Base-by-base conservation (phyloP, 2,888 invertebrate species). In the Rhyacophila evoluta region DNA sequence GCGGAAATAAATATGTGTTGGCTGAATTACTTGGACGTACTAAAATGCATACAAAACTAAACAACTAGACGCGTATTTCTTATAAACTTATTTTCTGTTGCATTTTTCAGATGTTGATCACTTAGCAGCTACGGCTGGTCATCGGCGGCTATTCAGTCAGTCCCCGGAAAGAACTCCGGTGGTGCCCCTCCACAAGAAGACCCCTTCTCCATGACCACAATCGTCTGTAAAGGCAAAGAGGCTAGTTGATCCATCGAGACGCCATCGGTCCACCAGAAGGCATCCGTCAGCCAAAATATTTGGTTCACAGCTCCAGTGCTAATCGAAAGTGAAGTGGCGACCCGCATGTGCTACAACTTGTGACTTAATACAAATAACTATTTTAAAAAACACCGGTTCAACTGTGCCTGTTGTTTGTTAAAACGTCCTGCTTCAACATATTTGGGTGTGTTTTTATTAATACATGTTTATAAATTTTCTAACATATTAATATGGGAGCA, bases 201-300 rank as follows among this genome's bases (percentile, higher is more conserved):
- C 55, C 55, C 55, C 55, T 55, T 55, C 55, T 25, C 19, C 25
- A 19, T 12, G 8, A 10, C 15, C 15, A 8, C 55, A 55, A n/a
- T n/a, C n/a, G 55, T 1, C 55, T 19, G 55, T 19, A 19, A 10
- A 55, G 55, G 55, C 25, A 19, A 55, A 2, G 55, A 55, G 55
- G 55, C 55, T 55, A 55, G 8, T 19, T 55, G 55, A 55, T 55
- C 55, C 55, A 10, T 19, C 55, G 55, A 55, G 19, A 15, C 39
- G n/a, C 12, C 12, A 15, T 12, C 39, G 12, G 55, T 19, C 12
- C 19, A 19, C 55, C 55, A 55, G 55, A 55, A 55, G 19, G 55
- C 55, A 55, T 55, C 55, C 55, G 55, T 55, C 55, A 55, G 55
- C 55, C 55, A 55, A 55, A 55, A 55, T 25, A 15, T 25, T 55